These are phyloP conservation scores for Labeo rohita DNA, from an alignment of 2,113 vertebrate species.

Conservation along the genomic window DNA sequence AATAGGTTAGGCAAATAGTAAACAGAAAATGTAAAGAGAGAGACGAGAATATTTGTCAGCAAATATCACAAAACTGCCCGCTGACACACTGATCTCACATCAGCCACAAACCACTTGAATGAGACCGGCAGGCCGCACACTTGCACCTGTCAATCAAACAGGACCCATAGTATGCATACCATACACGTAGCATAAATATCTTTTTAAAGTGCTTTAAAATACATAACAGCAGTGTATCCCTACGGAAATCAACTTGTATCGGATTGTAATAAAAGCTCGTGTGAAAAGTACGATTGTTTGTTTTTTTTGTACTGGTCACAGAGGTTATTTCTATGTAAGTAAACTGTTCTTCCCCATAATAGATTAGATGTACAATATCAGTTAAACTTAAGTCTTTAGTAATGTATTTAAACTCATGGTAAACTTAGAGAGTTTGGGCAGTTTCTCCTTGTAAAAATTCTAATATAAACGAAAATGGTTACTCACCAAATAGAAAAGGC, in stretches of 20 bases:
- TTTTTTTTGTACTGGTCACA: not conserved
- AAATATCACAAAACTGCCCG: not conserved
- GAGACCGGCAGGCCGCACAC: constrained; percentile 29
- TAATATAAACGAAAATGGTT: not conserved
- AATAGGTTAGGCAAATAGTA: not conserved
- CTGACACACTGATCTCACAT: not conserved
- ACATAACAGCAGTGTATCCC: not conserved
- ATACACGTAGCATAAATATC: not conserved
- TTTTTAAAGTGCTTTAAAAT: not conserved
- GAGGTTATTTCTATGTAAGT: not conserved
- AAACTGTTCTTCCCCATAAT: not conserved
- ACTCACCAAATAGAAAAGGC: constrained; percentile 38
- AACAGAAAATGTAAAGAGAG: not conserved
- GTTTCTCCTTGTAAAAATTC: not conserved
- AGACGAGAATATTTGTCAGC: not conserved
- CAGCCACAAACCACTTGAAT: constrained; percentile 34
- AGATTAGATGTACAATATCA: not conserved
- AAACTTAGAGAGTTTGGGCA: not conserved
- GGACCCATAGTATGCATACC: constrained; percentile 26
- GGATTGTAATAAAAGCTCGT: not conserved
- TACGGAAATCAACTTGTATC: not conserved
- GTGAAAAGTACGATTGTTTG: not conserved
- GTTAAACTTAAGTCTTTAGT: not conserved
- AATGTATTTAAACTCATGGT: not conserved
- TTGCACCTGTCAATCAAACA: constrained; percentile 48